Evolutionary conservation across 2,113 vertebrate species (phyloP).

Genomic region (Ictidomys tridecemlineatus): DNA sequence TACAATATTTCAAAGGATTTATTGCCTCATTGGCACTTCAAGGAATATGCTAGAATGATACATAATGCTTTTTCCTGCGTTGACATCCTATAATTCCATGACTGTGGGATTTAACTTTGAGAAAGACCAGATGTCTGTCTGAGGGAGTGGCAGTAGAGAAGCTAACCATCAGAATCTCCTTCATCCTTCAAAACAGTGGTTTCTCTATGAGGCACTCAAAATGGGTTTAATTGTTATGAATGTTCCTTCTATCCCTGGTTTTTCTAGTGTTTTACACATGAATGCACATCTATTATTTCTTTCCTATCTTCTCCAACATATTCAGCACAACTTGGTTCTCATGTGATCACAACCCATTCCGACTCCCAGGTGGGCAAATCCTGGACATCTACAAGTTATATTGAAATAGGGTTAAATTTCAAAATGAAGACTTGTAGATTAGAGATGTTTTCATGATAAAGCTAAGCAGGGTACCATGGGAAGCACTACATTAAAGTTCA

Average conservation of each 20-base stretch:
- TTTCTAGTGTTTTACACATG: too few relatives aligned
- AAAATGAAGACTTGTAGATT: background rate
- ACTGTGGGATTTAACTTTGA: background rate
- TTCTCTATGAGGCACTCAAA: too few relatives aligned
- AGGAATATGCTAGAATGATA: conserved; percentile 1
- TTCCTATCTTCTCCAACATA: background rate
- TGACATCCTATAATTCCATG: background rate
- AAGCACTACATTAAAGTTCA: background rate
- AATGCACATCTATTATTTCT: background rate
- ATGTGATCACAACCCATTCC: background rate
- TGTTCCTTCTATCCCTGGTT: too few relatives aligned
- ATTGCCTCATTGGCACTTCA: background rate
- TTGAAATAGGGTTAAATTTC: background rate
- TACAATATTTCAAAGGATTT: conserved; percentile 32
- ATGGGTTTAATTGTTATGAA: too few relatives aligned
- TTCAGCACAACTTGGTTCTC: background rate
- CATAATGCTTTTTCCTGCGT: conserved; percentile 8
- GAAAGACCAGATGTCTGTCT: too few relatives aligned
- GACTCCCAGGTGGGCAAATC: background rate
- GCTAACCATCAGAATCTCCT: too few relatives aligned
- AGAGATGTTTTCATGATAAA: conserved; percentile 33
- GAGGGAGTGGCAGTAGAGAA: too few relatives aligned
- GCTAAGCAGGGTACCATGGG: background rate
- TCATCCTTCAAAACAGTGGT: too few relatives aligned
- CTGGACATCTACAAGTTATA: background rate